These are phyloP conservation scores for Subacronicta megacephala DNA, from an alignment of 2,888 invertebrate genomes.

Conservation along the genomic window DNA sequence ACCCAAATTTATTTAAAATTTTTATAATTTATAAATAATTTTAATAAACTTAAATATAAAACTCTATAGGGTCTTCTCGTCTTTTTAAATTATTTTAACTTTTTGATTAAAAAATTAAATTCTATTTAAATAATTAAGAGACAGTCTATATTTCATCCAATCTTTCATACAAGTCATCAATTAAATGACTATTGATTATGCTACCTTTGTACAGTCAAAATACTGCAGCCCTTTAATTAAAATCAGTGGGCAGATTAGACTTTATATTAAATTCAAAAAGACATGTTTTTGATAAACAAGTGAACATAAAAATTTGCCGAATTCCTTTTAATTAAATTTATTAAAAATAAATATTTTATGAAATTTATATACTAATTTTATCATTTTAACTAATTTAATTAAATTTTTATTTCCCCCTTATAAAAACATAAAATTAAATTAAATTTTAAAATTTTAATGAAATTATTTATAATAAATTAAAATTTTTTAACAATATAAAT, in stretches of 20 bases:
- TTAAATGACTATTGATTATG: slow-evolving; percentile 94
- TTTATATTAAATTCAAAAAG: slow-evolving; percentile 91
- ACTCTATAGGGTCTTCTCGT: slow-evolving; percentile 95
- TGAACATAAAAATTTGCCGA: slow-evolving; percentile 91
- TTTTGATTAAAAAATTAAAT: slow-evolving; percentile 90
- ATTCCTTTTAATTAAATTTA: slow-evolving; percentile 89
- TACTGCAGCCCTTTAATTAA: slow-evolving; percentile 94
- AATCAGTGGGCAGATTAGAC: slow-evolving; percentile 93
- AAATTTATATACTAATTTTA: slow-evolving; percentile 89
- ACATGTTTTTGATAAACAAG: slow-evolving; percentile 95
- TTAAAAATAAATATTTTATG: slow-evolving; percentile 62
- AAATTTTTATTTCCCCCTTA: slow-evolving; percentile 65
- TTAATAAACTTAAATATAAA: slow-evolving; percentile 84
- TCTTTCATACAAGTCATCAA: slow-evolving; percentile 94
- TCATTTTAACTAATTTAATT: slow-evolving; percentile 88
- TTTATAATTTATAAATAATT: slow-evolving; percentile 73
- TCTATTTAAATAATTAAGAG: slow-evolving; percentile 76
- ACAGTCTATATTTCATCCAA: slow-evolving; percentile 91
- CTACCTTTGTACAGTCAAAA: slow-evolving; percentile 94
- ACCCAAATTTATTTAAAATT: slow-evolving; percentile 68
- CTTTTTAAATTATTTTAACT: slow-evolving; percentile 91
- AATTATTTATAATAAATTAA: slow-evolving; percentile 86
- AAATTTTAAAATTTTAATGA: slow-evolving; percentile 71
- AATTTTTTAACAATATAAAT: slow-evolving; percentile 89
- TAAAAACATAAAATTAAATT: slow-evolving; percentile 81